Evolutionary conservation across 2,113 vertebrate species (phyloP), one percentile per base, ranked within the genome.

Genomic region (Microtus oregoni): DNA sequence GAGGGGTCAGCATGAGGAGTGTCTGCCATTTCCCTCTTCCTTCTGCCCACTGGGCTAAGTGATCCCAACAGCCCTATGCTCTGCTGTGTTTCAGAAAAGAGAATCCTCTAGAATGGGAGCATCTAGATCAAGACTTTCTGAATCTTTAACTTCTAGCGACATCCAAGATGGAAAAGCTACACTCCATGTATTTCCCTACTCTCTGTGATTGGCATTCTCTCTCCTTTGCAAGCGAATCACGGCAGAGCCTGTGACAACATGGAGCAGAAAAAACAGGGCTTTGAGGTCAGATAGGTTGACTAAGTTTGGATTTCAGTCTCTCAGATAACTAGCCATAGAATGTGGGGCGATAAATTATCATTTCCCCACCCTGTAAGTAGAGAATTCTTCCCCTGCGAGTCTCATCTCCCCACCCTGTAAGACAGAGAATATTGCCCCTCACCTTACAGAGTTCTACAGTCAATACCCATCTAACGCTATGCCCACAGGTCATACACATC

Each of bases 161-260:
- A 65, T 88, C 61, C 85, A 76, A 86, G 61, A 38, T 0, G 90
- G 47, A 61, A 93, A 91, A 58, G 89, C 65, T 65, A 70, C 32
- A 89, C 63, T 83, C 47, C 73, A 70, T 61, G 4, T 58, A 68
- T 89, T 86, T 91, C n/a, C 58, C 38, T 79, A 44, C 14, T 92
- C 35, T 63, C 32, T 86, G 72, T 55, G 55, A 86, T n/a, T 70
- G 72, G 13, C 50, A 73, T 63, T 15, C 15, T 85, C 50, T 85
- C 58, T 90, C 28, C 89, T 87, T 96, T 89, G 63, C 89, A 90
- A 76, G 58, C 24, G 50, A 97, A 41, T 7, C 6, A 30, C 44
- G 73, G 50, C 11, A 93, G 41, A 22, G 47, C 77, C 78, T 85
- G 55, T 68, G 55, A 70, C 35, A 52, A 10, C 9, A 65, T 9